phyloP scores from a whole-genome alignment of 1,140 invertebrate genomes.

The Laodelphax striatellus region DNA sequence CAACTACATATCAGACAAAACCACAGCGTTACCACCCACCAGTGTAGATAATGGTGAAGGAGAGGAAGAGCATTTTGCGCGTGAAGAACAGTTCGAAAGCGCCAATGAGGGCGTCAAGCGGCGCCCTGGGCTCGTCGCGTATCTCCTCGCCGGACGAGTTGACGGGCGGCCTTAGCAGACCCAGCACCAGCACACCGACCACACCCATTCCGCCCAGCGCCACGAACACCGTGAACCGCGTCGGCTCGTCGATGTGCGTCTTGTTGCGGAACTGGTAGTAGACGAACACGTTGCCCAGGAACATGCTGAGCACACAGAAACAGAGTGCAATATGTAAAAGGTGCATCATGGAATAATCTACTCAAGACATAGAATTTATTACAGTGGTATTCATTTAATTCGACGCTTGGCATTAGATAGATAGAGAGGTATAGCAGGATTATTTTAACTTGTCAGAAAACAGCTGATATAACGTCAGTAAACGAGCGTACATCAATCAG shows the following conservation, averaged over 20 bases:
- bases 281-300: slow-evolving; percentile 89
- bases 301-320: slow-evolving; percentile 48
- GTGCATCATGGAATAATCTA: no score
- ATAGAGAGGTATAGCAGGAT: no score
- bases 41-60: slow-evolving; percentile 81
- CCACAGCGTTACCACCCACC: slow-evolving; percentile 45
- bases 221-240: slow-evolving; percentile 59
- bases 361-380: no score
- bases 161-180: slow-evolving; percentile 44
- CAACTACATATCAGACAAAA: no score
- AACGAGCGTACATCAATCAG: no score
- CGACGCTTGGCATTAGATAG: no score
- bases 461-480: no score
- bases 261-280: slow-evolving; percentile 78
- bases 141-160: slow-evolving; percentile 39
- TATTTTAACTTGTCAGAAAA: no score
- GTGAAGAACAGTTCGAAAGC: slow-evolving; percentile 67
- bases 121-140: slow-evolving; percentile 40
- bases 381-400: no score
- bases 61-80: slow-evolving; percentile 72
- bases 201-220: slow-evolving; percentile 57
- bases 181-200: slow-evolving; percentile 57
- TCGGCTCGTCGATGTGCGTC: slow-evolving; percentile 40
- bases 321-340: no score
- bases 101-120: slow-evolving; percentile 52